These are phyloP conservation scores for Volucella inflata DNA, from an alignment of 2,888 invertebrate genomes.

Conservation along the genomic window DNA sequence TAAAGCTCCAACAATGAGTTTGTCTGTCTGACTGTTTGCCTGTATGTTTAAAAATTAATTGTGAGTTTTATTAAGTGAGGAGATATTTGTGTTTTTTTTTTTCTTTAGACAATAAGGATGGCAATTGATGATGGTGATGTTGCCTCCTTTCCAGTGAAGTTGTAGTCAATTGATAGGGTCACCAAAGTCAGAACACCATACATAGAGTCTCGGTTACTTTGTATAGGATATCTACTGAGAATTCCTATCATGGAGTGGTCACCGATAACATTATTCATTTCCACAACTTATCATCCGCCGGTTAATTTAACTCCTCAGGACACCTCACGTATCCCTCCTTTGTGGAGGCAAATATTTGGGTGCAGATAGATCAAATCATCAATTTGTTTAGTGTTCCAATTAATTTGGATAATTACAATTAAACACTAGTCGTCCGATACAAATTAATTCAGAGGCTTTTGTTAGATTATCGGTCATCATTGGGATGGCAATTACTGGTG, in stretches of 20 bases:
- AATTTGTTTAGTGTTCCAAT: constrained; percentile 53
- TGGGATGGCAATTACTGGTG: constrained; percentile 12
- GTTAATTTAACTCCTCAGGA: not conserved
- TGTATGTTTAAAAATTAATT: constrained; percentile 57
- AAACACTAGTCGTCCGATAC: constrained; percentile 23
- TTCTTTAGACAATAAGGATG: constrained; percentile 4
- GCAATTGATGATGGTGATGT: constrained; percentile 40
- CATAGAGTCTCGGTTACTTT: constrained; percentile 18
- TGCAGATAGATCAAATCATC: constrained; percentile 31
- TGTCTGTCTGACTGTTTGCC: constrained; percentile 5
- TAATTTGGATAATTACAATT: constrained; percentile 45
- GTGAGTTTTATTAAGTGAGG: constrained; percentile 61
- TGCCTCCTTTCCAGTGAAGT: constrained; percentile 35
- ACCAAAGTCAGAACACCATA: constrained; percentile 32
- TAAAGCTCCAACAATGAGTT: constrained; percentile 34
- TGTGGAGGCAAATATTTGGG: constrained; percentile 35
- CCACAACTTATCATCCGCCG: not conserved
- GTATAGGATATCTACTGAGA: not conserved
- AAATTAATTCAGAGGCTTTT: constrained; percentile 18
- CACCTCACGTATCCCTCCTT: constrained; percentile 5
- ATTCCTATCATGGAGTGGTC: not conserved
- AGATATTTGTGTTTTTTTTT: constrained; percentile 22
- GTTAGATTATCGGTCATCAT: not conserved
- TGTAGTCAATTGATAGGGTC: constrained; percentile 64
- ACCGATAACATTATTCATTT: too few species aligned